Base-by-base conservation (phyloP, 2,113 vertebrate species). In the Haplotaxodon microlepis region DNA sequence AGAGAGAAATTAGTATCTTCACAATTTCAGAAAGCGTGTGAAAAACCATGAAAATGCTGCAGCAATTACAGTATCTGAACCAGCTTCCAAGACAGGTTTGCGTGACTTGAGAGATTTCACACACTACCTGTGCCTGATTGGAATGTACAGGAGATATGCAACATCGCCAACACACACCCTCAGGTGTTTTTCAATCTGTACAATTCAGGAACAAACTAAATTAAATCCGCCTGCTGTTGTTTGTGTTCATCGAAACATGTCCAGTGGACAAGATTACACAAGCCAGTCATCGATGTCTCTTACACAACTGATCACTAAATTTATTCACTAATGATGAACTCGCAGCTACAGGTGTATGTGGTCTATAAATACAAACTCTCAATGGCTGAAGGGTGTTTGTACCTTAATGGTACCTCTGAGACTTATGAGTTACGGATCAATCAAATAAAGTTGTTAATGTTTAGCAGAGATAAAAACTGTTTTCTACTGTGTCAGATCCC, bases 121-220 rank as follows among this genome's bases (percentile, higher is more conserved):
- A 93, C 50, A 79, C 71, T 80, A 86, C 66, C 81, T 90, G 53
- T 80, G 84, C 83, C 88, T 90, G 51, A 89, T 81, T 89, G 90
- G 87, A 93, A 92, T 92, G 90, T 86, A 85, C 80, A 88, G 54
- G 56, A 89, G 66, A 87, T 57, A 85, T 88, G 82, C 81, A 86
- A 73, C 78, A 91, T 89, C 80, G 63, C 71, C 2, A 6, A 90
- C n/a, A 90, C 94, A 95, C 93, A 88, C 90, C 93, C 91, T 86
- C 31, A 88, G 81, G 90, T 86, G 45, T 34, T 76, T 73, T 51
- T 84, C 42, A 14, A 85, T 82, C 85, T 84, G 87, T n/a, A 42
- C 81, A 82, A 66, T 36, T 8, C 14, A 81, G 10, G 87, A 85
- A 92, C 27, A 90, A 61, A 90, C 83, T 84, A 54, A 71, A 82